phyloP scores from a whole-genome alignment of 1,140 invertebrate species.

The Sitophilus oryzae region DNA sequence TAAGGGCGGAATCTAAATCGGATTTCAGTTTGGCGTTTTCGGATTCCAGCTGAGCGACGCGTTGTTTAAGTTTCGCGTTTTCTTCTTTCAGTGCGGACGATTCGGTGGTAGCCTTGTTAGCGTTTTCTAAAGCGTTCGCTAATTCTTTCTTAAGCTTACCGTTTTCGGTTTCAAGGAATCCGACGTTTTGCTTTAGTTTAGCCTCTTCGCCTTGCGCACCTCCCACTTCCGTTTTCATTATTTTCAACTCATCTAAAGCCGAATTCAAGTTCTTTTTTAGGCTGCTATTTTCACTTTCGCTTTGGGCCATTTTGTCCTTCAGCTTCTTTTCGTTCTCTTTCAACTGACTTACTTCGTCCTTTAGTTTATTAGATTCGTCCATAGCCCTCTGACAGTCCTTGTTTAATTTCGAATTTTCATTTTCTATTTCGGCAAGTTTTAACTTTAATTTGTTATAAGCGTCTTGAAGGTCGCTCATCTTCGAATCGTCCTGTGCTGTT shows the following conservation, averaged over 20 bases:
- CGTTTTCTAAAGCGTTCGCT: conserved; percentile 15
- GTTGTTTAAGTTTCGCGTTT: conserved; percentile 20
- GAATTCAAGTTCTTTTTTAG: conserved; percentile 18
- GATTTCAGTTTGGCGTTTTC: conserved; percentile 18
- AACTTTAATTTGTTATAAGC: conserved; percentile 8
- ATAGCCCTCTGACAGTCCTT: conserved; percentile 18
- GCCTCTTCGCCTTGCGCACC: conserved; percentile 15
- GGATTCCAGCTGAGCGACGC: conserved; percentile 13
- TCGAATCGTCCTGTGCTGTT: not conserved
- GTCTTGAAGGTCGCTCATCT: conserved; percentile 9
- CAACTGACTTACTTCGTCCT: conserved; percentile 4
- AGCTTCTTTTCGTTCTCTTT: conserved; percentile 6
- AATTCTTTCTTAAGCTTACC: conserved; percentile 17
- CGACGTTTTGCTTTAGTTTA: conserved; percentile 22
- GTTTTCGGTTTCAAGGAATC: conserved; percentile 15
- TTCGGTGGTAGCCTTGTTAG: conserved; percentile 5
- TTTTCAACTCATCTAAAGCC: conserved; percentile 20
- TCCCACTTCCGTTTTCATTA: conserved; percentile 23
- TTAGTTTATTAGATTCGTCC: conserved; percentile 7
- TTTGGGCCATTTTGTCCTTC: conserved; percentile 15
- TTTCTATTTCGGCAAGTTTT: conserved; percentile 16
- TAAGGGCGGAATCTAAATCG: conserved; percentile 8
- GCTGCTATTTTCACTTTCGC: conserved; percentile 23
- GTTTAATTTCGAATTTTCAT: conserved; percentile 22
- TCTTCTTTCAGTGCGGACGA: conserved; percentile 12